Evolutionary conservation across 1,140 invertebrate species (phyloP).

Genomic region (Euwallacea similis): DNA sequence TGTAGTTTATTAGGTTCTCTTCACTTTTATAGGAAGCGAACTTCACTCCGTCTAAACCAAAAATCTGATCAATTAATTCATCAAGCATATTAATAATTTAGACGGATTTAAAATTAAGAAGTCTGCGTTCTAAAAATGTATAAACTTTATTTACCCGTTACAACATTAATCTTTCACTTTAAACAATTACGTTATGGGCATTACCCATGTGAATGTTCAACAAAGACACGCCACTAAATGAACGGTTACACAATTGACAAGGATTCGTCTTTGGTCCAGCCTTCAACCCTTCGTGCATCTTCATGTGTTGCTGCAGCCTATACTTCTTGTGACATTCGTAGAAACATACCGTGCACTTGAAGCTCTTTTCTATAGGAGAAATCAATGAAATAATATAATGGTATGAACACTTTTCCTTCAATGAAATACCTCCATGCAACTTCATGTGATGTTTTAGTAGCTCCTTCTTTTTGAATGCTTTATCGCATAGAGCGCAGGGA

Average conservation of each 20-base stretch:
- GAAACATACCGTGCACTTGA: conserved; percentile 38
- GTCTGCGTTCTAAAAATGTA: no score
- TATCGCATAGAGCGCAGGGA: conserved; percentile 47
- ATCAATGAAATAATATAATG: conserved; percentile 1
- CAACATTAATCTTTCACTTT: not conserved
- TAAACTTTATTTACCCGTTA: no score
- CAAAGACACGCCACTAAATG: conserved; percentile 27
- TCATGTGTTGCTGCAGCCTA: conserved; percentile 43
- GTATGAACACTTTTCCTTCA: conserved; percentile 40
- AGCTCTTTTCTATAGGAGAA: conserved; percentile 37
- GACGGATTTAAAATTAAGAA: no score
- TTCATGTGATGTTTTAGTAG: conserved; percentile 46
- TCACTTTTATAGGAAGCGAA: no score
- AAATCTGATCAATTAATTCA: no score
- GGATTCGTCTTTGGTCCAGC: conserved; percentile 17
- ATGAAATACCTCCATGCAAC: conserved; percentile 44
- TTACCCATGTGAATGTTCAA: conserved; percentile 36
- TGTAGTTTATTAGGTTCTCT: no score
- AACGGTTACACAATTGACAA: conserved; percentile 33
- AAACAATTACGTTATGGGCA: conserved; percentile 38
- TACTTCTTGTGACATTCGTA: conserved; percentile 42
- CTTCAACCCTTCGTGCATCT: conserved; percentile 37
- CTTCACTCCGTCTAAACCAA: no score
- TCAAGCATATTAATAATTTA: no score
- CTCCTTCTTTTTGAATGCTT: conserved; percentile 46